These are phyloP conservation scores for Gymnogyps californianus DNA, from an alignment of 2,113 vertebrate species.

Conservation along the genomic window DNA sequence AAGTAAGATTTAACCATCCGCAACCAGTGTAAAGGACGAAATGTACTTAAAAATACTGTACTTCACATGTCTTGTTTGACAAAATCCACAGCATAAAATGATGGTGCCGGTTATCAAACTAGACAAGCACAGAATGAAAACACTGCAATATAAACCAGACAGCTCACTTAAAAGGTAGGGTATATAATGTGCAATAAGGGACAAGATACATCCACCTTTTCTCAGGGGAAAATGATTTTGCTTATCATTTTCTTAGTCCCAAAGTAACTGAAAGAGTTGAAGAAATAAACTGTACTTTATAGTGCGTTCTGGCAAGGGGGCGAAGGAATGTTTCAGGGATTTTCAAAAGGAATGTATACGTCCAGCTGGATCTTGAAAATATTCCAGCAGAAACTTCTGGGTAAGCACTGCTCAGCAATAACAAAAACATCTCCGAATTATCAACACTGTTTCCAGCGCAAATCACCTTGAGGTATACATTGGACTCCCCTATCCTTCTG, in stretches of 20 bases:
- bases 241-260: background rate
- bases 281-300: background rate
- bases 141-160: background rate
- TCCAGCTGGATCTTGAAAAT: background rate
- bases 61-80: background rate
- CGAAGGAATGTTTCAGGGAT: background rate
- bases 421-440: no score
- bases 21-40: background rate
- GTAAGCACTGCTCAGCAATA: no score
- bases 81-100: background rate
- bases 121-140: slow-evolving; percentile 17
- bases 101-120: background rate
- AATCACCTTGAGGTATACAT: no score
- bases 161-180: slow-evolving; percentile 12
- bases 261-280: background rate
- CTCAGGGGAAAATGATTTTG: background rate
- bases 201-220: background rate
- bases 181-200: background rate
- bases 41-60: background rate
- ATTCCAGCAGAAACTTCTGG: background rate
- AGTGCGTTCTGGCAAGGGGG: background rate
- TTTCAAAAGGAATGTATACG: background rate
- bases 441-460: no score
- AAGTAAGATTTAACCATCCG: background rate
- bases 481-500: no score